Percentiles rank a stretch among this genome's conserved stretches.
phyloP scores from a whole-genome alignment of 1,140 invertebrate genomes.

The Argopecten irradians region DNA sequence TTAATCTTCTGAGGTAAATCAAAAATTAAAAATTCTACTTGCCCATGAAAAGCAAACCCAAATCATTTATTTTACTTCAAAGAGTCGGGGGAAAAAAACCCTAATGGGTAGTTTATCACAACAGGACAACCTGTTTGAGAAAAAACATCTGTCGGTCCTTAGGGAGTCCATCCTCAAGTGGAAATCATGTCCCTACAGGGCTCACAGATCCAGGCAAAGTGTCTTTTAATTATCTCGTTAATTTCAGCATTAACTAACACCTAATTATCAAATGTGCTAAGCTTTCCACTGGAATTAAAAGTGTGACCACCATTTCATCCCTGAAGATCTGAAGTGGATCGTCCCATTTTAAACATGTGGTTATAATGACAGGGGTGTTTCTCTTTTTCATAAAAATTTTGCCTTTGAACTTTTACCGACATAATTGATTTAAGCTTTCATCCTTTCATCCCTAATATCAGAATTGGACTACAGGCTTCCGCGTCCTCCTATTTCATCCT shows the following conservation, averaged over 20 bases:
- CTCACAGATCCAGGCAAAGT: not conserved
- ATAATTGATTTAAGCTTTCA: not conserved
- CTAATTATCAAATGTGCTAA: not conserved
- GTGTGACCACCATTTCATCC: conserved; percentile 1
- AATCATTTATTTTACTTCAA: not conserved
- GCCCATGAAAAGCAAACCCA: not conserved
- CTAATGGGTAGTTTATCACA: not conserved
- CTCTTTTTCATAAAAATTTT: not conserved
- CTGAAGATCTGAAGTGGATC: not conserved
- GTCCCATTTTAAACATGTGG: not conserved
- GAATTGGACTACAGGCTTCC: not conserved
- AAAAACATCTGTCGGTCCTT: not conserved
- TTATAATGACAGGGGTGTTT: not conserved
- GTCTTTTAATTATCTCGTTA: not conserved
- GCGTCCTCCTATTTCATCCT: too few species aligned
- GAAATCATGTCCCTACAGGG: not conserved
- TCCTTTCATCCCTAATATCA: not conserved
- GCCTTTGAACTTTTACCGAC: not conserved
- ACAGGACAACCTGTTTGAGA: not conserved
- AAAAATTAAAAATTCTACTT: not conserved
- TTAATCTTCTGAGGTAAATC: not conserved
- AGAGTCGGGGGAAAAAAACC: not conserved
- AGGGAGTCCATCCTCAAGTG: not conserved
- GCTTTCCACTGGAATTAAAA: not conserved
- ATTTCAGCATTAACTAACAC: not conserved